Evolutionary conservation across 2,888 invertebrate species (phyloP), one percentile per base, ranked within the genome.

Genomic region (Callyntrura sp.): DNA sequence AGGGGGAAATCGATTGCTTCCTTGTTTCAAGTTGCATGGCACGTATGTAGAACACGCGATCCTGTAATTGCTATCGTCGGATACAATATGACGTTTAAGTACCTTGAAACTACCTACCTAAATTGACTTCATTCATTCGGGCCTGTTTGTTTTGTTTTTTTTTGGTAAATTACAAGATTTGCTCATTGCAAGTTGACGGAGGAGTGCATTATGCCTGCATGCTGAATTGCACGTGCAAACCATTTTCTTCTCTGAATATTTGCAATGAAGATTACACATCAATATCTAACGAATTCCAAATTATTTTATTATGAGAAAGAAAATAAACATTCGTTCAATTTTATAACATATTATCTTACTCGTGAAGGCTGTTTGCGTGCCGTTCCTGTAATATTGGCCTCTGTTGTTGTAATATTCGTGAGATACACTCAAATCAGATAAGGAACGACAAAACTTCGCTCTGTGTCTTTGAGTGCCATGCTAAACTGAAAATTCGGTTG

Each of bases 141-240:
- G 68, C 70, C 17, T 45, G 17, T 17, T 20, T 73, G 70, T 20
- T 9, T n/a, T 25, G 12, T 73, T 23, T 35, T n/a, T n/a, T n/a
- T n/a, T n/a, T n/a, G n/a, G n/a, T 73, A 73, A 11, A 12, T 43
- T 20, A 5, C 45, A 48, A 35, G 35, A 35, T 35, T 35, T 35
- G 35, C 35, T 35, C 35, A 73, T 73, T 73, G 35, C 17, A 35
- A 17, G 14, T 68, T 68, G 60, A n/a, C 35, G 3, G 35, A 25
- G 68, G 5, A 28, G 8, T 62, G 70, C 70, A 48, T n/a, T 14
- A 45, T 45, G 70, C 28, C 70, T 73, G 70, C 70, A 73, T 73
- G 70, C 45, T n/a, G 45, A 68, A 73, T 73, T n/a, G 70, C 70
- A 73, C 70, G 70, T 73, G 70, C 70, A 20, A 73, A 43, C 70